phyloP scores from a whole-genome alignment of 2,888 invertebrate species.

The Anoncus sp. region DNA sequence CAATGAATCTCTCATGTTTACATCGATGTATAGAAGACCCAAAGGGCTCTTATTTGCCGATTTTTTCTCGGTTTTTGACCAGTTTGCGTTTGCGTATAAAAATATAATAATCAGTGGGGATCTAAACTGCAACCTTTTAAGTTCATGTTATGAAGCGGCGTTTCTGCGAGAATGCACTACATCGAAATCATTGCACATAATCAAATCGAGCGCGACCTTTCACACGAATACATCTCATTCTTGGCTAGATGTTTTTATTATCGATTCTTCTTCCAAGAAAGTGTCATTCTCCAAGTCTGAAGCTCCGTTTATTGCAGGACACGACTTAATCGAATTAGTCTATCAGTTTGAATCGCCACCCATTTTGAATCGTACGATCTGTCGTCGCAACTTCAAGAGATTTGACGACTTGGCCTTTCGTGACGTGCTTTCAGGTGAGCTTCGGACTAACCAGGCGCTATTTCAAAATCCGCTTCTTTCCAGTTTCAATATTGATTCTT shows the following conservation, averaged over 20 bases:
- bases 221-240: background rate
- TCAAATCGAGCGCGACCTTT: background rate
- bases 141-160: background rate
- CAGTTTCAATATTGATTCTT: no score
- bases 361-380: background rate
- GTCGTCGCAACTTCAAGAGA: background rate
- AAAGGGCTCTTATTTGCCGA: no score
- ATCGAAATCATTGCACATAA: background rate
- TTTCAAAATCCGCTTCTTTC: background rate
- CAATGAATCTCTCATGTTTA: background rate
- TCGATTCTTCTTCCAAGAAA: background rate
- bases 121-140: no score
- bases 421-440: background rate
- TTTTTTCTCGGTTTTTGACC: no score
- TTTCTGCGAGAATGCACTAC: background rate
- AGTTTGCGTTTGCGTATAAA: no score
- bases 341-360: background rate
- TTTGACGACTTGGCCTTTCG: background rate
- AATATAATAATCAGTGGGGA: no score
- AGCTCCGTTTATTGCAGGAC: no score
- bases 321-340: slow-evolving; percentile 18
- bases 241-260: slow-evolving; percentile 10
- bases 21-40: no score
- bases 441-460: background rate
- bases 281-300: slow-evolving; percentile 4